These are phyloP conservation scores for Mycalesis mineus DNA, from an alignment of 2,888 invertebrate genomes.

Conservation along the genomic window DNA sequence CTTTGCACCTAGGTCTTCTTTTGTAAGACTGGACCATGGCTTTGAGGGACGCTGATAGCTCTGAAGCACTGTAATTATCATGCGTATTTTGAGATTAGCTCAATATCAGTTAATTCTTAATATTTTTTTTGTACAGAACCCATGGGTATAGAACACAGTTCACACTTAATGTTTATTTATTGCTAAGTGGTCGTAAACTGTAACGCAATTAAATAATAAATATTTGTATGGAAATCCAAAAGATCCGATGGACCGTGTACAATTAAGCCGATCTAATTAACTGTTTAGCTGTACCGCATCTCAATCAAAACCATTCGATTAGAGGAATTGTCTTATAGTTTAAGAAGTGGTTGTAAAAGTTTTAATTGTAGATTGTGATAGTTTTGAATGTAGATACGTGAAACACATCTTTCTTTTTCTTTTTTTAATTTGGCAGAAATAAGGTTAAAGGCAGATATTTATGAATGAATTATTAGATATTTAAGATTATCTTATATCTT, in stretches of 20 bases:
- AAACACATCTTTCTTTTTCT: no score
- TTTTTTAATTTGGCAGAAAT: no score
- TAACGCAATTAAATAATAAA: slow-evolving; percentile 23
- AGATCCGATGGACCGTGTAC: slow-evolving; percentile 25
- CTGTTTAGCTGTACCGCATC: slow-evolving; percentile 49
- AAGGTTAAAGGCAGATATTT: no score
- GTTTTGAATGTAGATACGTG: no score
- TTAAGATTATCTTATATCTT: no score
- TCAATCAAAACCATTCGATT: slow-evolving; percentile 55
- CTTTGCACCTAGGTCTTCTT: no score
- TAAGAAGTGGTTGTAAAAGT: not conserved
- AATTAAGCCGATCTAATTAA: slow-evolving; percentile 51
- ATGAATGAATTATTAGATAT: no score
- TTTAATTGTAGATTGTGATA: not conserved
- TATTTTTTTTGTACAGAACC: not conserved
- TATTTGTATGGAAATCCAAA: slow-evolving; percentile 23
- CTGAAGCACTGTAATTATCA: no score
- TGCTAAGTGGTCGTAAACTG: slow-evolving; percentile 12
- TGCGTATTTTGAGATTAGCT: no score
- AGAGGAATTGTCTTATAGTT: slow-evolving; percentile 49
- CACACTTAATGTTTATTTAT: not conserved
- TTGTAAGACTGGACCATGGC: no score
- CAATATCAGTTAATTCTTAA: no score
- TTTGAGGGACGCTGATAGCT: no score
- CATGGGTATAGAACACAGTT: not conserved